phyloP scores from a whole-genome alignment of 2,888 invertebrate species.

The Amorpha juglandis region DNA sequence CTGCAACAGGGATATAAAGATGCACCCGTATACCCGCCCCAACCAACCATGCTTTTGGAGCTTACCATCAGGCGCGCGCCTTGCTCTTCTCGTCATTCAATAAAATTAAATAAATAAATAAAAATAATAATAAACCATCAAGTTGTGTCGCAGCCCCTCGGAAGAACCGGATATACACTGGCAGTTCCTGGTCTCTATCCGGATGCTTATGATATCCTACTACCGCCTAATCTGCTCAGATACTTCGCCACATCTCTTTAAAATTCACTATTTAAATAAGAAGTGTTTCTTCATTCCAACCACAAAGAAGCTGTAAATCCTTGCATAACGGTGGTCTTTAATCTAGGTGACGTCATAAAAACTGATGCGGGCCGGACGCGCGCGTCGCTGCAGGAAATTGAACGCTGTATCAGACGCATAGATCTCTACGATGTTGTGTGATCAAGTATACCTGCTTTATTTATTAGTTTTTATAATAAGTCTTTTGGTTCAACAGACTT shows the following conservation, averaged over 20 bases:
- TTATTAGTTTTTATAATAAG: not conserved
- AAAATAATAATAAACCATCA: too few relatives aligned
- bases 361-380: conserved; percentile 21
- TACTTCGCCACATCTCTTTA: not conserved
- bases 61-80: too few relatives aligned
- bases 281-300: not conserved
- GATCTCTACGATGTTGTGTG: not conserved
- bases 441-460: not conserved
- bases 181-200: too few relatives aligned
- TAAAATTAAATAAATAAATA: too few relatives aligned
- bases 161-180: too few relatives aligned
- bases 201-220: too few relatives aligned
- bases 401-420: conserved; percentile 4
- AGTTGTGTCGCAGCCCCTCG: too few relatives aligned
- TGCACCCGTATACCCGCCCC: too few relatives aligned
- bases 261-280: not conserved
- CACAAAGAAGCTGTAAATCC: not conserved
- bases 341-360: conserved; percentile 1
- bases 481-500: not conserved
- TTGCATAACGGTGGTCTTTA: not conserved
- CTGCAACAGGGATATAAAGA: too few relatives aligned
- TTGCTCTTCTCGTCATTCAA: too few relatives aligned
- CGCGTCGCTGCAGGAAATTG: conserved; percentile 26
- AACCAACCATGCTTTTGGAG: too few relatives aligned
- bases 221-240: too few relatives aligned